phyloP scores from a whole-genome alignment of 2,888 invertebrate species.

The Chalcosyrphus nemorum region DNA sequence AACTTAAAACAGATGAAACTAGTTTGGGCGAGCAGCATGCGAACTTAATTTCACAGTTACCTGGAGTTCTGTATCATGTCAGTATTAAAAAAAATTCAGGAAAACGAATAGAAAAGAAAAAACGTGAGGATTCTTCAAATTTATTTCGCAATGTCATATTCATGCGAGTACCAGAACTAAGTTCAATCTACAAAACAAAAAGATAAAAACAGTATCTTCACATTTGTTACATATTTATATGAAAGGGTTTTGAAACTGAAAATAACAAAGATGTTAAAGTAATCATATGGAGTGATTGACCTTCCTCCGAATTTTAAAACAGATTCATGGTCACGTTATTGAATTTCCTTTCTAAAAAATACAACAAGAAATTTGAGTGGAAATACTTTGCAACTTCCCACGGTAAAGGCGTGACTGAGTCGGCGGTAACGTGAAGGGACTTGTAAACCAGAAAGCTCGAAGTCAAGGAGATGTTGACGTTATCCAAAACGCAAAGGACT shows the following conservation, averaged over 20 bases:
- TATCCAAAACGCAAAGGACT: not conserved
- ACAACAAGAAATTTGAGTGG: constrained; percentile 8
- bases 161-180: constrained; percentile 35
- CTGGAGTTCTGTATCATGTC: constrained; percentile 7
- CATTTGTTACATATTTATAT: constrained; percentile 18
- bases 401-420: constrained; percentile 9
- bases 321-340: constrained; percentile 19
- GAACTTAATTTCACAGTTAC: constrained; percentile 31
- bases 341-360: constrained; percentile 17
- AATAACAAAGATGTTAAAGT: constrained; percentile 3
- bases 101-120: not conserved
- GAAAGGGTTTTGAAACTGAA: not conserved
- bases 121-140: constrained; percentile 24
- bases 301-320: constrained; percentile 3
- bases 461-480: not conserved
- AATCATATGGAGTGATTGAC: constrained; percentile 18
- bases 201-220: constrained; percentile 15
- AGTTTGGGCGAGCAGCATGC: constrained; percentile 14
- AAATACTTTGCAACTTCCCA: constrained; percentile 20
- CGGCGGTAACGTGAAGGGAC: not conserved
- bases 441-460: not conserved
- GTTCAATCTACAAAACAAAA: constrained; percentile 19
- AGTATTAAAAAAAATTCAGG: constrained; percentile 2
- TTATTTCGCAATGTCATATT: constrained; percentile 21
- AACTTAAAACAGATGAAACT: constrained; percentile 24